Conservation (phyloP, 2,888 invertebrate species). For the Agonopterix arenella region DNA sequence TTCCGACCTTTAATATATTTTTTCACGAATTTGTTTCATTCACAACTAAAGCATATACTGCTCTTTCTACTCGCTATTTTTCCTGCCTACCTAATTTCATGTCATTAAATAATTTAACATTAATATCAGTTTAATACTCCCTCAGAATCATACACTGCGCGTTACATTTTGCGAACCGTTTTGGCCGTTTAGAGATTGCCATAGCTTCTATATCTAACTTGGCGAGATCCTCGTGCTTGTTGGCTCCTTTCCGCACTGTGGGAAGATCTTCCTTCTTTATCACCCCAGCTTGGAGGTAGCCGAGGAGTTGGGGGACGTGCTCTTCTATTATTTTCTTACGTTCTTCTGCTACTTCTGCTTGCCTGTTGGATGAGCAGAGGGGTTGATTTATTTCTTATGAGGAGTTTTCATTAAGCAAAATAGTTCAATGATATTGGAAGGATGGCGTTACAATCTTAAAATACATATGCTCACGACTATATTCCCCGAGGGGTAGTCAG, state of each 20-base stretch:
- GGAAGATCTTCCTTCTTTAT: slow-evolving; percentile 60
- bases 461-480: no score
- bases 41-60: no score
- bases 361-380: slow-evolving; percentile 36
- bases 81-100: no score
- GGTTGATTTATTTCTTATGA: no score
- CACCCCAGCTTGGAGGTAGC: slow-evolving; percentile 76
- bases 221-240: slow-evolving; percentile 1
- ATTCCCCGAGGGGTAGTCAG: no score
- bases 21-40: no score
- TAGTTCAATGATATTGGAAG: no score
- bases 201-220: slow-evolving; percentile 25
- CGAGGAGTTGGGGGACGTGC: slow-evolving; percentile 74
- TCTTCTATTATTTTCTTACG: slow-evolving; percentile 71
- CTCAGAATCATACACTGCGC: slow-evolving; percentile 42
- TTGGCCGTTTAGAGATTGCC: slow-evolving; percentile 12
- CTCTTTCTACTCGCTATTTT: no score
- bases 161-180: slow-evolving; percentile 44
- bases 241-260: slow-evolving; percentile 19
- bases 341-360: slow-evolving; percentile 71
- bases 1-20: no score
- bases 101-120: no score
- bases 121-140: slow-evolving; percentile 19
- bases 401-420: no score
- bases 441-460: no score